Evolutionary conservation across 2,888 invertebrate species (phyloP).

Genomic region (Saturnia japonica): DNA sequence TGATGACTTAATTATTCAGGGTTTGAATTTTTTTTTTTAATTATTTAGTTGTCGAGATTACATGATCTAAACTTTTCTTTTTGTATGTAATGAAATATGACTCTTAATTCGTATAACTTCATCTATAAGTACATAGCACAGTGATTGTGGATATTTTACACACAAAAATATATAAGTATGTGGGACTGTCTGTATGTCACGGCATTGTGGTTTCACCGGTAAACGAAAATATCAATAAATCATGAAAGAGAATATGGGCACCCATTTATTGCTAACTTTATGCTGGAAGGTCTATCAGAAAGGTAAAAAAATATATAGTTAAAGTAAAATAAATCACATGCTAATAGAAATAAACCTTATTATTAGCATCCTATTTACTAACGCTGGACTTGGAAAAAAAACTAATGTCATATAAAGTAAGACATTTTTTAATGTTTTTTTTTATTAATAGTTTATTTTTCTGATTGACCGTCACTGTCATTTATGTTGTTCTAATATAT

Average conservation of each 20-base stretch:
- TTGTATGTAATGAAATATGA: not conserved
- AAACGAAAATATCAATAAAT: not conserved
- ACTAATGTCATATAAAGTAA: not conserved
- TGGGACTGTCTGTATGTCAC: not conserved
- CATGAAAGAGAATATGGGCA: constrained; percentile 20
- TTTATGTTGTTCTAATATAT: constrained; percentile 48
- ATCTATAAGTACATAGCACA: not conserved
- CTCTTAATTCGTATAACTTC: not conserved
- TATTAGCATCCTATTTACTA: no score
- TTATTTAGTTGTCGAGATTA: no score
- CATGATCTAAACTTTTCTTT: not conserved
- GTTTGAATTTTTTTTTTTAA: no score
- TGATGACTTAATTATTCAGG: not conserved
- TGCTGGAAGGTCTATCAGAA: constrained; percentile 10
- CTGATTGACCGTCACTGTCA: constrained; percentile 33
- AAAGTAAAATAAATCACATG: no score
- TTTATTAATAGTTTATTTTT: constrained; percentile 25
- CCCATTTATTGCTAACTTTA: constrained; percentile 30
- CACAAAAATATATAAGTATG: not conserved
- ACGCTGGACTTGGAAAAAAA: no score
- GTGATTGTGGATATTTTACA: not conserved
- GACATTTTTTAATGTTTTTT: no score
- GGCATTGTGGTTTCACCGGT: not conserved
- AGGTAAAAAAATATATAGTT: not conserved
- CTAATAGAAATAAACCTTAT: no score